These are phyloP conservation scores for Sebastes cheni DNA, from an alignment of 2,797 vertebrate species.

Conservation along the genomic window DNA sequence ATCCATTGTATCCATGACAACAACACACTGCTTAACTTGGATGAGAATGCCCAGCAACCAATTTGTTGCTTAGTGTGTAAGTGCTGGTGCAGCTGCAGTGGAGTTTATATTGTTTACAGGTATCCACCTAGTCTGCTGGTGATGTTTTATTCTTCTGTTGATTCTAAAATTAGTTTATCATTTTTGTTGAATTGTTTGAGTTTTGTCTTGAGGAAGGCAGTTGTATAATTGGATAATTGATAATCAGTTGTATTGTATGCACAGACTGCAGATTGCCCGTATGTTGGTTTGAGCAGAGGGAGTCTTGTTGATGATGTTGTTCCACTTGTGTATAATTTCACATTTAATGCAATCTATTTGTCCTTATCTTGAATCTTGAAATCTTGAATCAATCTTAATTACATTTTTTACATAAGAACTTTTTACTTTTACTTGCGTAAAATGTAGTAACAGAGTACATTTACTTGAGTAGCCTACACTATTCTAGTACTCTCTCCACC, in stretches of 20 bases:
- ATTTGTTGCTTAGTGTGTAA: neutral
- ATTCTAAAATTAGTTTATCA: too few species aligned
- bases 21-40: neutral
- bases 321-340: too few species aligned
- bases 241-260: neutral
- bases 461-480: neutral
- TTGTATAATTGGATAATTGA: too few species aligned
- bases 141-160: too few species aligned
- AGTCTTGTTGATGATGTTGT: neutral
- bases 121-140: too few species aligned
- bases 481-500: neutral
- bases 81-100: too few species aligned
- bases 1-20: neutral
- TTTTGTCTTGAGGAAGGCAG: too few species aligned
- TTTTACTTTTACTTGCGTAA: neutral
- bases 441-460: neutral
- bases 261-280: neutral
- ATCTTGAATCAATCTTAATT: too few species aligned
- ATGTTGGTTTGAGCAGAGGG: neutral
- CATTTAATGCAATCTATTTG: too few species aligned
- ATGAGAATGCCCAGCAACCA: neutral
- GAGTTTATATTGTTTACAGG: too few species aligned
- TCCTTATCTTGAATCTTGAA: too few species aligned
- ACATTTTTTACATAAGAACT: neutral
- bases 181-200: neutral